phyloP scores from a whole-genome alignment of 2,797 vertebrate species.

The Carapus acus region DNA sequence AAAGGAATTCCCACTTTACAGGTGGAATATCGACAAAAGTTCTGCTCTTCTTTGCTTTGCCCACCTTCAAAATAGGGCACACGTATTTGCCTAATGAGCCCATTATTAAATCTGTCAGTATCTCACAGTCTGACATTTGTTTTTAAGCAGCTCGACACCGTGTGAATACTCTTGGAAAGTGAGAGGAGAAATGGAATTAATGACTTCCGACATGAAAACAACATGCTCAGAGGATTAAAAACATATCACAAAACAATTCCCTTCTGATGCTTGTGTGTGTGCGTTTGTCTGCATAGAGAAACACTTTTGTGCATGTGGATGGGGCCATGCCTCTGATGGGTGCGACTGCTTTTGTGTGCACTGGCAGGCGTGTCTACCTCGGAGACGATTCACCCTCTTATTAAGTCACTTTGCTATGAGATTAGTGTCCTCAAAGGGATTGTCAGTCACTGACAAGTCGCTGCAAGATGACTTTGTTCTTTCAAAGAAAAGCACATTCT shows the following conservation, averaged over 20 bases:
- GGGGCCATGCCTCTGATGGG: background rate
- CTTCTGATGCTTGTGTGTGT: background rate
- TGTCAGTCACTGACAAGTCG: constrained; percentile 23
- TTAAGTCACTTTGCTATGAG: constrained; percentile 33
- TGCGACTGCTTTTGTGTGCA: background rate
- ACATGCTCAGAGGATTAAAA: no score
- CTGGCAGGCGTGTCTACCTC: background rate
- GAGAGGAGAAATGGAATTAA: background rate
- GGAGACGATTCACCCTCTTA: constrained; percentile 31
- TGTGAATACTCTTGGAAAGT: background rate
- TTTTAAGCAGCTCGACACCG: background rate
- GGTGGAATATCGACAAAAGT: constrained; percentile 19
- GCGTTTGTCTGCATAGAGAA: background rate
- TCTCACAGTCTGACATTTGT: constrained; percentile 15
- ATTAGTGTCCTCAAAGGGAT: constrained; percentile 25
- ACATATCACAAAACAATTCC: background rate
- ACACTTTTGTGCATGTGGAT: background rate
- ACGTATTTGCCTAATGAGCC: constrained; percentile 40
- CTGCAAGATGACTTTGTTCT: constrained; percentile 5
- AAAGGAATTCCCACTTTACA: background rate
- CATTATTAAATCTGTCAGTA: constrained; percentile 30
- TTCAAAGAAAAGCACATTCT: constrained; percentile 4
- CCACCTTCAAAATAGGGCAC: constrained; percentile 11
- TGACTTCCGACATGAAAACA: no score
- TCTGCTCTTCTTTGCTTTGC: constrained; percentile 17